Evolutionary conservation across 2,797 vertebrate genomes (phyloP), one percentile per base, ranked within the genome.

Genomic region (Scolopax rusticola): DNA sequence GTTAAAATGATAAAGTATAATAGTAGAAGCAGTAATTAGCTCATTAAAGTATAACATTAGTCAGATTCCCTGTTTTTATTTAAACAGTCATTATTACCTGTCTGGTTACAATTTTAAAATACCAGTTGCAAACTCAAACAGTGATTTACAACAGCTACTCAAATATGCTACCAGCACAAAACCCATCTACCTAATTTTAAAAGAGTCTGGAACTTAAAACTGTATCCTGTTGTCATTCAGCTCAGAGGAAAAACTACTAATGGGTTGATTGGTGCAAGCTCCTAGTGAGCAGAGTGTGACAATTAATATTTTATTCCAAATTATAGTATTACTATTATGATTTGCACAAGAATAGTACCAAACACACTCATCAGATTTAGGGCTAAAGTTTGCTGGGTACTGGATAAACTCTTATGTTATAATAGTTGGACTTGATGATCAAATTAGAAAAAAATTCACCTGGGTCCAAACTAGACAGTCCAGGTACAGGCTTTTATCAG

Each of bases 1-100:
- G 82, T 90, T 92, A 84, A 71, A 95, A 89, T 78, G 61, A 87
- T 84, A 50, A 95, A 92, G 71, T 83, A 61, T 61, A 77, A 43
- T n/a, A 89, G 15, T 50, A 96, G 79, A 54, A 90, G 64, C 12
- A 75, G 45, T 83, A 59, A 92, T 87, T 88, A 86, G 47, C 28
- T 95, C 20, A 70, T 9, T 70, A 12, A 89, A 57, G 11, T 51
- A 33, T 50, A 33, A 79, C 36, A 89, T 70, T 45, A 90, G 27
- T 28, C 40, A 84, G 54, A 40, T 12, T 73, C 36, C 9, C 25
- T 64, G 3, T 50, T 93, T 84, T 67, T 36, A 87, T 59, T 87
- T 89, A 82, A 81, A 30, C 80, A 69, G 32, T 51, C 48, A 59
- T 16, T 50, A 12, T 33, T 79, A 82, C 68, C 45, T 56, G 3